phyloP scores from a whole-genome alignment of 2,888 invertebrate genomes.

The Palloptera scutellata region DNA sequence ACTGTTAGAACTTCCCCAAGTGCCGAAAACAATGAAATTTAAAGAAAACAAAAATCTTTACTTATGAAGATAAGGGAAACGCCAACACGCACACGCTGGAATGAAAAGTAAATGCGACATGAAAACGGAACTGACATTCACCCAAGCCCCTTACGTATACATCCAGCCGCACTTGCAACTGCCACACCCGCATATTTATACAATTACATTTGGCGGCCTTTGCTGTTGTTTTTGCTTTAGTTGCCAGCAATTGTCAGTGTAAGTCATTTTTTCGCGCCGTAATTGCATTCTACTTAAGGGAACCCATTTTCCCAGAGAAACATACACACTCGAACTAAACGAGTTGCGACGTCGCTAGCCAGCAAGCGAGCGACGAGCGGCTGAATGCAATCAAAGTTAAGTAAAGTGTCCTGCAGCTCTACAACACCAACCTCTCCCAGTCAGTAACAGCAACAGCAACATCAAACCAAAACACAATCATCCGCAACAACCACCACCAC shows the following conservation, averaged over 20 bases:
- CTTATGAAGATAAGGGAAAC: constrained; percentile 3
- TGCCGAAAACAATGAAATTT: too few species aligned
- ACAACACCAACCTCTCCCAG: too few species aligned
- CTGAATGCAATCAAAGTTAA: too few species aligned
- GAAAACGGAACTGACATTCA: constrained; percentile 34
- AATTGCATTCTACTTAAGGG: constrained; percentile 32
- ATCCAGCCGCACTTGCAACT: constrained; percentile 5
- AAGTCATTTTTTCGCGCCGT: constrained; percentile 23
- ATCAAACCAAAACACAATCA: background rate
- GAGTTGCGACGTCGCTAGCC: too few species aligned
- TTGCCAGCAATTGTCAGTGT: constrained; percentile 12
- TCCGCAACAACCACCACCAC: constrained; percentile 12
- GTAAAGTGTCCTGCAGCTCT: too few species aligned
- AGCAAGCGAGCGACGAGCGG: too few species aligned
- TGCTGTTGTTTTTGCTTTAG: background rate
- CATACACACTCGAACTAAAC: too few species aligned
- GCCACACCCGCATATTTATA: constrained; percentile 36
- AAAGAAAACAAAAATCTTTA: too few species aligned
- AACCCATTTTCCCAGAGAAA: background rate
- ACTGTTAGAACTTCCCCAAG: too few species aligned
- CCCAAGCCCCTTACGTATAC: background rate
- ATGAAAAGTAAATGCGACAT: constrained; percentile 31
- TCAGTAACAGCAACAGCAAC: too few species aligned
- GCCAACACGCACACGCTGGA: constrained; percentile 19
- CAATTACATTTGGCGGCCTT: constrained; percentile 27